Evolutionary conservation across 2,888 invertebrate genomes (phyloP).

Genomic region (Dyspetes luteomarginatus): DNA sequence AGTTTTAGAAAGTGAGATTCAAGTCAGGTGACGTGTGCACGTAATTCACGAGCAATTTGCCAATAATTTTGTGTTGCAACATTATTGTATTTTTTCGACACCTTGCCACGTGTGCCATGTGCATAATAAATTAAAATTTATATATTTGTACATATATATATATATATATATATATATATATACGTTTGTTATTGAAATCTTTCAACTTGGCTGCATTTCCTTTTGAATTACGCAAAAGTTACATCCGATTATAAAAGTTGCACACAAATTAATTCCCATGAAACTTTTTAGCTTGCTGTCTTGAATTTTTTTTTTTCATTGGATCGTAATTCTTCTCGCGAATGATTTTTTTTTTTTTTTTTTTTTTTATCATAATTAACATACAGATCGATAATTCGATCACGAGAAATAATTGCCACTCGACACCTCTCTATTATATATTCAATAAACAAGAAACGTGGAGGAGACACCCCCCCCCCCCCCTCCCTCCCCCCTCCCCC

Average conservation of each 20-base stretch:
- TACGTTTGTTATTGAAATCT: not conserved
- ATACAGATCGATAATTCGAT: not conserved
- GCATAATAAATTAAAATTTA: not conserved
- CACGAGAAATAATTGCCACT: not conserved
- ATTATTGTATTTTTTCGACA: not conserved
- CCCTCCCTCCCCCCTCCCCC: too few relatives aligned
- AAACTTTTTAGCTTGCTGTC: too few relatives aligned
- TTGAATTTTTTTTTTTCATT: not conserved
- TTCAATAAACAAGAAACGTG: constrained; percentile 41
- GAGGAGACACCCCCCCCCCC: constrained; percentile 8
- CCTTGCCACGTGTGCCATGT: not conserved
- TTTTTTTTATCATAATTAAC: not conserved
- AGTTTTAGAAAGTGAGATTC: not conserved
- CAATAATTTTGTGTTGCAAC: not conserved
- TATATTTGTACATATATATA: not conserved
- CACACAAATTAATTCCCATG: not conserved
- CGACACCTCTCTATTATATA: not conserved
- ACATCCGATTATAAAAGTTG: not conserved
- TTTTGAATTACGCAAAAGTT: not conserved
- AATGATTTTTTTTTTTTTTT: not conserved
- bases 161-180: not conserved
- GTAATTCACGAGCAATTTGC: not conserved
- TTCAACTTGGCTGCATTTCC: not conserved
- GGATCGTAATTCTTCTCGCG: not conserved
- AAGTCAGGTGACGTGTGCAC: not conserved